Percentiles rank a stretch among this genome's conserved stretches.
phyloP scores from a whole-genome alignment of 2,888 invertebrate genomes.

The Thelaira solivaga region DNA sequence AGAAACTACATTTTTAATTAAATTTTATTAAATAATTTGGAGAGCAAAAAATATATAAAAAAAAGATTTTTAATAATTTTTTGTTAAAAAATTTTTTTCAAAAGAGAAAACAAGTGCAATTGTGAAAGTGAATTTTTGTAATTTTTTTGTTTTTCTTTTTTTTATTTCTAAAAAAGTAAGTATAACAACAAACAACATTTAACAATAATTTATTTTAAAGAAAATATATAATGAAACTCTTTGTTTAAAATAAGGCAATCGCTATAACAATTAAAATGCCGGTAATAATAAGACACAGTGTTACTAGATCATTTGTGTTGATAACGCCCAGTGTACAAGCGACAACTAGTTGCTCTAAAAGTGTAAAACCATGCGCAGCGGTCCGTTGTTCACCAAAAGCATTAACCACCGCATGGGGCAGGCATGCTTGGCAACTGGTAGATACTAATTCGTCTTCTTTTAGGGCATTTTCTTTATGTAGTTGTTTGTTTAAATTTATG shows the following conservation, averaged over 20 bases:
- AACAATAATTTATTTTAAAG: constrained; percentile 33
- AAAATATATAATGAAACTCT: neutral
- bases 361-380: constrained; percentile 70
- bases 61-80: no score
- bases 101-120: constrained; percentile 52
- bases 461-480: constrained; percentile 63
- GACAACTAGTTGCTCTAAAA: constrained; percentile 82
- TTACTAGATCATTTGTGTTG: constrained; percentile 85
- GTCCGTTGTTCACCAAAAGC: constrained; percentile 71
- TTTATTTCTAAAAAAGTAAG: no score
- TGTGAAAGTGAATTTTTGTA: constrained; percentile 19
- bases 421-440: constrained; percentile 64
- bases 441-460: no score
- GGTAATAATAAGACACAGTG: constrained; percentile 85
- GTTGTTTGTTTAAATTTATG: constrained; percentile 22
- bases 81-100: neutral
- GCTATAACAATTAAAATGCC: constrained; percentile 86
- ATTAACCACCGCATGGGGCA: constrained; percentile 62
- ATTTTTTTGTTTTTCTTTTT: no score
- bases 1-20: no score
- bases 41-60: no score
- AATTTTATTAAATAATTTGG: no score
- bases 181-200: constrained; percentile 48
- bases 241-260: constrained; percentile 75
- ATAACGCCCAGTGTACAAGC: constrained; percentile 86